Base-by-base conservation (phyloP, 2,888 invertebrate species). In the Drosophila nr. perissopoda region DNA sequence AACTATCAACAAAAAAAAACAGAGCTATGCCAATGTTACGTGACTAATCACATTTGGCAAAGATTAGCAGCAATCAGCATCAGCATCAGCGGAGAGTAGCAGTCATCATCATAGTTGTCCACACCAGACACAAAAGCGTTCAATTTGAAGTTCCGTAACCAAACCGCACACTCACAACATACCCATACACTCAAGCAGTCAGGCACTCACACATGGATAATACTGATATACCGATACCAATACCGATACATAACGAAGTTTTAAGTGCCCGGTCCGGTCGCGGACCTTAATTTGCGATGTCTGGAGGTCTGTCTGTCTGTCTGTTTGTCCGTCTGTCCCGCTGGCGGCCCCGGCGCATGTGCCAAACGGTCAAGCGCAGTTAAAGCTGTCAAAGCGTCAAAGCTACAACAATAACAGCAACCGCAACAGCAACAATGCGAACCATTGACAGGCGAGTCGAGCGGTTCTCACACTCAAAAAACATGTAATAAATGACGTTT, bases 41-140 rank as follows among this genome's bases (percentile, higher is more conserved):
- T 89, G 89, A 90, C 89, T 90, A 91, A 91, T 90, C 90, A 82
- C 89, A 90, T 87, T 90, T 89, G 75, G 63, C 79, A 59, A 74
- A 90, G 89, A 90, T 91, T 83, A 90, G 77, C 88, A 79, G 80
- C 88, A 87, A 86, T 90, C 87, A 90, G 81, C 86, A 86, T 89
- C 89, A 90, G 77, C 85, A 70, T 76, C 71, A 54, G 68, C 29
- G 76, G 58, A 66, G 76, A 59, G 81, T 63, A 70, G 74, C 79
- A 83, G 84, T 89, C 90, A 85, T 85, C 88, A 85, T 85, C 88
- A 81, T 86, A 84, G 84, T 89, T 89, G 89, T 87, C 89, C 84
- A 71, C 79, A 67, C 86, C 83, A 88, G 81, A 88, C 83, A 89
- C 83, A 84, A 89, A 77, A 79, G 80, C 88, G 80, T 63, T 73